A percentile compares a stretch with the other conserved stretches of the same genome.
phyloP scores from a whole-genome alignment of 2,113 vertebrate genomes.

The Fulica atra region DNA sequence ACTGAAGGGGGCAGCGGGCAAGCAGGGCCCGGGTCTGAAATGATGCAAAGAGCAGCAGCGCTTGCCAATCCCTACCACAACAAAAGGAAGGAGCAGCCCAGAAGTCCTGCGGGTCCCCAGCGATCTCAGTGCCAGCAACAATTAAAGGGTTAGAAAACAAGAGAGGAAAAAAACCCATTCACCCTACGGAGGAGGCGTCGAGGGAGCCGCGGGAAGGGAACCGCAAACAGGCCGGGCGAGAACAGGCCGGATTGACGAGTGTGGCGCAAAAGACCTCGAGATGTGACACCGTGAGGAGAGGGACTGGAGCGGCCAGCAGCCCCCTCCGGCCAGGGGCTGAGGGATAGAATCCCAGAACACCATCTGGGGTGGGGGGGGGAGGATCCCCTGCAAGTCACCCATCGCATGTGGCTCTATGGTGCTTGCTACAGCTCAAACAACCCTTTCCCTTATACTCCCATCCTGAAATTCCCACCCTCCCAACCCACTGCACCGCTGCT shows the following conservation, averaged over 20 bases:
- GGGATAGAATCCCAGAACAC: rapidly evolving
- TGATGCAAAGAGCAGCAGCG: background rate
- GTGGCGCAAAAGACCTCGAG: background rate
- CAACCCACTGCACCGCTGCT: too few species aligned
- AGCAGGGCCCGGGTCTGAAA: background rate
- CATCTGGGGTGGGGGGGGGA: too few species aligned
- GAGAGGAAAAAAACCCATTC: background rate
- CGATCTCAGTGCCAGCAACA: background rate
- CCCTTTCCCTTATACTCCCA: background rate
- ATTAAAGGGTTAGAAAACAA: conserved; percentile 27
- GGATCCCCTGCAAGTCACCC: background rate
- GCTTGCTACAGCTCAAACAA: background rate
- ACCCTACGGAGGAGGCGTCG: rapidly evolving
- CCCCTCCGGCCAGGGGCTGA: background rate
- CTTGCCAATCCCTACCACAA: conserved; percentile 31
- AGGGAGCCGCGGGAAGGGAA: background rate
- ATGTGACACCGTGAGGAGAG: background rate
- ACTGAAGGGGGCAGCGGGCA: background rate
- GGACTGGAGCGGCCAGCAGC: background rate
- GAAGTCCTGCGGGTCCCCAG: background rate
- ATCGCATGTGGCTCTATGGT: rapidly evolving
- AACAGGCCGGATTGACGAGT: background rate
- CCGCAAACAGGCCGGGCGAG: background rate
- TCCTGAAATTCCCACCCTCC: background rate
- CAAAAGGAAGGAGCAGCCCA: conserved; percentile 30